Evolutionary conservation across 2,113 vertebrate species (phyloP), one percentile per base, ranked within the genome.

Genomic region (Apistogramma diplotaenia): DNA sequence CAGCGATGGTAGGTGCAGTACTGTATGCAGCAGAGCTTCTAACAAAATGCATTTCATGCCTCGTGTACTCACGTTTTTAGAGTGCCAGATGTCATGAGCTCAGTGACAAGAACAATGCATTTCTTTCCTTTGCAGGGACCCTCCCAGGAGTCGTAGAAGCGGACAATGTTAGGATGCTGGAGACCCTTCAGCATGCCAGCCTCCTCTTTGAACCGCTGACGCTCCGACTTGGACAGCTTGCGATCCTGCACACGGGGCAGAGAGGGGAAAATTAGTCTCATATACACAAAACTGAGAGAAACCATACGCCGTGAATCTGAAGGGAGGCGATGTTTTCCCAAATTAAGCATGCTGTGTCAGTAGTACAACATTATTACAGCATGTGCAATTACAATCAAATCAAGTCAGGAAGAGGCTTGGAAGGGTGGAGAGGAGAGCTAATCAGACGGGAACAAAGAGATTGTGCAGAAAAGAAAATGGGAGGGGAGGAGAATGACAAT

Each of bases 101-200:
- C 98, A 0, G 98, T 99, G 93, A 99, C 98, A 78, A 99, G 95
- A 87, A 99, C 98, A 83, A 99, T 99, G 84, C 97, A 99, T 87
- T 99, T 99, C 92, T 98, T 98, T 74, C 98, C 98, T 93, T 99
- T 99, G 87, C 97, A 96, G 13, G 98, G 98, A 8, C 97, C 97
- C 92, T 99, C 98, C 98, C 98, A 99, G 74, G 98, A 99, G 93
- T 99, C 98, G 82, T 99, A 99, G 96, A 99, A 99, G 84, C 98
- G 96, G 89, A 99, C 98, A 82, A 99, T 99, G 93, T 99, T 99
- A 81, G 98, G 98, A 94, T 99, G 98, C 93, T 99, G 98, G 85
- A 99, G 97, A 13, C 98, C 98, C 90, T 99, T 99, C 84, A 99
- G 85, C 98, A 99, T 99, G 77, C 97, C 98, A 21, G 98, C 98